Percentiles rank a stretch among this genome's conserved stretches.
These are phyloP conservation scores for Falco rusticolus DNA, from an alignment of 2,797 vertebrate genomes.

Conservation along the genomic window DNA sequence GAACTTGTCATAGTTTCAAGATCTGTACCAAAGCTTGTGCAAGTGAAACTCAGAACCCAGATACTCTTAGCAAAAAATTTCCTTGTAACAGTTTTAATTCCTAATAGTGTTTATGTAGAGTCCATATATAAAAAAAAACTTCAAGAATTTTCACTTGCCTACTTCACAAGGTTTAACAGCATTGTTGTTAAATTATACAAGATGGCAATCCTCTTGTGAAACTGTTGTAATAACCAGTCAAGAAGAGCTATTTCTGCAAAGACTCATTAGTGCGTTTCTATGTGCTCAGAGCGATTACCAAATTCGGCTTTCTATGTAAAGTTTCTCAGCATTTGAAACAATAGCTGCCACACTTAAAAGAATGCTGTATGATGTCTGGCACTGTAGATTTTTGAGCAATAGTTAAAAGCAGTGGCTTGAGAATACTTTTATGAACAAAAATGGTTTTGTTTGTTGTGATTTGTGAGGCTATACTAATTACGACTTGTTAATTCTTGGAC, in stretches of 20 bases:
- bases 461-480: neutral
- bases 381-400: neutral
- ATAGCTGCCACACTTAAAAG: neutral
- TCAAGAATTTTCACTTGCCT: constrained; percentile 7
- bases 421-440: neutral
- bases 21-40: neutral
- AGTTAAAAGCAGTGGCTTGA: neutral
- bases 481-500: neutral
- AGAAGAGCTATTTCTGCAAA: constrained; percentile 37
- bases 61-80: neutral
- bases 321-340: constrained; percentile 17
- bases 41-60: neutral
- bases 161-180: neutral
- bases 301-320: neutral
- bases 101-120: neutral
- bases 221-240: constrained; percentile 2
- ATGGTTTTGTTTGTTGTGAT: neutral
- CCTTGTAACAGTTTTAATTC: neutral
- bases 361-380: neutral
- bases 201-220: constrained; percentile 29
- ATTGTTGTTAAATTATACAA: constrained; percentile 30
- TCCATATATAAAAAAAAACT: neutral
- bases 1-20: neutral
- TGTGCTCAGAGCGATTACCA: neutral
- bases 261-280: neutral